phyloP scores from a whole-genome alignment of 2,113 vertebrate species.

The Propithecus coquereli region DNA sequence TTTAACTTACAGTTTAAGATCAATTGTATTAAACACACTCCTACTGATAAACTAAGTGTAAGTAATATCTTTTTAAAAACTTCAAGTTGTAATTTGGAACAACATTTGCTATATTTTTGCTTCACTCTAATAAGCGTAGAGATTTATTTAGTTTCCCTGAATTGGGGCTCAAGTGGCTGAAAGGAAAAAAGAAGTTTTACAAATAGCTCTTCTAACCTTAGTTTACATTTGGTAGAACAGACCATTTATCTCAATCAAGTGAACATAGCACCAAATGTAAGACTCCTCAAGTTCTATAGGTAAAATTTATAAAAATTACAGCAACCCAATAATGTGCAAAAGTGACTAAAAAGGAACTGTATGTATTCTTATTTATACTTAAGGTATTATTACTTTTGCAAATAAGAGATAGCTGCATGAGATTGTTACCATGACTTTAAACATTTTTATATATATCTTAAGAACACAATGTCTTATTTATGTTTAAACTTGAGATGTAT shows the following conservation, averaged over 20 bases:
- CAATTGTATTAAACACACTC: not conserved
- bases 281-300: conserved; percentile 17
- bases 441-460: conserved; percentile 8
- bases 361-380: conserved; percentile 16
- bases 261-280: conserved; percentile 28
- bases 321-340: not conserved
- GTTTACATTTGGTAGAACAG: conserved; percentile 9
- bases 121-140: conserved; percentile 20
- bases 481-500: conserved; percentile 17
- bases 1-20: conserved; percentile 43
- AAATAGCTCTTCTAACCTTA: conserved; percentile 30
- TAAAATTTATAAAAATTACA: conserved; percentile 51
- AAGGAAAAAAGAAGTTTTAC: conserved; percentile 8
- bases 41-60: conserved; percentile 32
- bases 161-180: not conserved
- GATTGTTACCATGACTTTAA: conserved; percentile 12
- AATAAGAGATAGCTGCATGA: conserved; percentile 9
- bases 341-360: not conserved
- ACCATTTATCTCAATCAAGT: conserved; percentile 35
- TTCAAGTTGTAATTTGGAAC: conserved; percentile 3
- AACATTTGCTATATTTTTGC: conserved; percentile 24
- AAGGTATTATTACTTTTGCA: conserved; percentile 11
- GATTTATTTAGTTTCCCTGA: conserved; percentile 51
- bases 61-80: not conserved
- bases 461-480: conserved; percentile 44